These are phyloP conservation scores for Etia nguti DNA, from an alignment of 2,113 vertebrate genomes.

Conservation along the genomic window DNA sequence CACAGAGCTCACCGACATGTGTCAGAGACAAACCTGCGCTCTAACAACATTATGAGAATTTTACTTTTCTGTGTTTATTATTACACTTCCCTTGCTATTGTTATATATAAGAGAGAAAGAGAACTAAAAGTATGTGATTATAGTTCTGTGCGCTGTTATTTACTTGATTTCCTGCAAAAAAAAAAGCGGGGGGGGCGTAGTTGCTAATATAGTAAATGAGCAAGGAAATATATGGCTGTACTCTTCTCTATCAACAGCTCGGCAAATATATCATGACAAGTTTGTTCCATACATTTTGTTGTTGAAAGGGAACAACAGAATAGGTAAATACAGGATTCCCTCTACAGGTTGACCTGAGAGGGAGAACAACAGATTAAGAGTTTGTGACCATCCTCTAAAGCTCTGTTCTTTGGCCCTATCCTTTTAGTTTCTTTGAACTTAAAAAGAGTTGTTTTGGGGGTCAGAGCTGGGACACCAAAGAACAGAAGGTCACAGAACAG, in stretches of 20 bases:
- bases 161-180: neutral
- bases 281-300: neutral
- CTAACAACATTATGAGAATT: neutral
- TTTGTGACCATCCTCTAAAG: neutral
- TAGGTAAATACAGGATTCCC: neutral
- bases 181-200: accelerated
- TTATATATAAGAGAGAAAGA: neutral
- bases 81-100: neutral
- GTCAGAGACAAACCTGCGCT: neutral
- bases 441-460: neutral
- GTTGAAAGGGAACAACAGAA: neutral
- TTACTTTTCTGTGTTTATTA: neutral
- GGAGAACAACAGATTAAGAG: neutral
- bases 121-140: neutral
- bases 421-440: neutral
- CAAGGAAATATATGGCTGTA: neutral
- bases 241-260: neutral
- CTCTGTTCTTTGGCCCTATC: neutral
- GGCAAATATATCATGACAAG: neutral
- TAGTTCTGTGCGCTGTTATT: neutral
- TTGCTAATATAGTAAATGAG: neutral
- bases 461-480: neutral
- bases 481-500: neutral
- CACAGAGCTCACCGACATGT: neutral
- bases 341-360: neutral